Percentiles rank a stretch among this genome's conserved stretches.
These are phyloP conservation scores for Diachasma alloeum DNA, from an alignment of 1,140 invertebrate species.

Conservation along the genomic window DNA sequence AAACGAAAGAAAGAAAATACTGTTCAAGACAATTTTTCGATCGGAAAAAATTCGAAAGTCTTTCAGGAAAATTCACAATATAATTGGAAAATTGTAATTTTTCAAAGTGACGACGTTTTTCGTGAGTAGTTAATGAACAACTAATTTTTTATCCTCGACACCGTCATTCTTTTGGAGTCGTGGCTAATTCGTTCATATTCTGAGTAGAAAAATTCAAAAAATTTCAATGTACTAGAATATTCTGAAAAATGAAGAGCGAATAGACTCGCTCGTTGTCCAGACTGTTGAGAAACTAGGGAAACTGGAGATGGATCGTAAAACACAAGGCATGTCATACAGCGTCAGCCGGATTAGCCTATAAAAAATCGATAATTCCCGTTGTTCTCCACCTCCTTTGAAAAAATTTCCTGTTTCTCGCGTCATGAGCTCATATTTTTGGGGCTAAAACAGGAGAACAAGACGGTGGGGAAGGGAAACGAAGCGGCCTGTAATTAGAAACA, in stretches of 20 bases:
- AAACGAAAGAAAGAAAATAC: neutral
- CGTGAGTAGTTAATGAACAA: too few species aligned
- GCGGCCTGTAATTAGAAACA: constrained; percentile 26
- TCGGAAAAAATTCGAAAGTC: too few species aligned
- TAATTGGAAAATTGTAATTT: too few species aligned
- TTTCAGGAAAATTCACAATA: too few species aligned
- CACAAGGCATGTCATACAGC: neutral
- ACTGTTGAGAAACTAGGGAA: neutral
- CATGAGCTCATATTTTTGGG: neutral
- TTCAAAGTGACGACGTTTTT: neutral
- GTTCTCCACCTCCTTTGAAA: neutral
- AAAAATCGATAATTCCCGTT: neutral
- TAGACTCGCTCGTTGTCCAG: neutral
- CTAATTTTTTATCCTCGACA: neutral
- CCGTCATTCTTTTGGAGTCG: neutral
- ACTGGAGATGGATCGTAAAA: neutral
- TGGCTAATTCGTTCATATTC: neutral
- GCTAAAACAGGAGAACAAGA: neutral
- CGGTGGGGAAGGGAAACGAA: neutral
- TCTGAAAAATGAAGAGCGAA: neutral
- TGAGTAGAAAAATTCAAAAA: too few species aligned
- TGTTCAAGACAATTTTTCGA: too few species aligned
- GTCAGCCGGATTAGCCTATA: neutral
- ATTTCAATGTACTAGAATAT: too few species aligned
- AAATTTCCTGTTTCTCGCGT: neutral